Conservation (phyloP, 2,888 invertebrate species). For the Trissoscelio sp. region DNA sequence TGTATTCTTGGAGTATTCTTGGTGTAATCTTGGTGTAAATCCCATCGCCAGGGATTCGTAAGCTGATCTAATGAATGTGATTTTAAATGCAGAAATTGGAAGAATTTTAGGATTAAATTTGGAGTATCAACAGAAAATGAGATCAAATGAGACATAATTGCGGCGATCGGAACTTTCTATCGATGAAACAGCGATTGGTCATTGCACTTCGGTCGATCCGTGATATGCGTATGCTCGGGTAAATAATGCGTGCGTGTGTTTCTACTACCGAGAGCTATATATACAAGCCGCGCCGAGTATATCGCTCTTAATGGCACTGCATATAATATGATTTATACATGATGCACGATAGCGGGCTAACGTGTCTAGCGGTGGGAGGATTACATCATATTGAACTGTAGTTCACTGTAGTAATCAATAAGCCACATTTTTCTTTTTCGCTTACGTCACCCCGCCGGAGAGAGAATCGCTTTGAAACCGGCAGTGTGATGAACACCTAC, state of each 20-base stretch:
- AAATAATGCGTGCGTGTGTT: slow-evolving; percentile 66
- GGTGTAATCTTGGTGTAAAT: too few relatives aligned
- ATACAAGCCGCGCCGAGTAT: slow-evolving; percentile 54
- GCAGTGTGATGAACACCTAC: slow-evolving; percentile 60
- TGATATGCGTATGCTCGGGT: slow-evolving; percentile 61
- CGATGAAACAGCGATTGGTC: slow-evolving; percentile 69
- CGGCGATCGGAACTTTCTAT: slow-evolving; percentile 57
- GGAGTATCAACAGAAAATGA: slow-evolving; percentile 15
- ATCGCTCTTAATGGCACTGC: slow-evolving; percentile 66
- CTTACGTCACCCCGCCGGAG: slow-evolving; percentile 65
- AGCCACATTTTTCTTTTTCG: slow-evolving; percentile 68
- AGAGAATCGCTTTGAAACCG: slow-evolving; percentile 62
- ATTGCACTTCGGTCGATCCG: slow-evolving; percentile 72
- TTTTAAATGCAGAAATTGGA: too few relatives aligned
- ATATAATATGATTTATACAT: slow-evolving; percentile 73
- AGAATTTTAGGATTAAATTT: slow-evolving; percentile 2
- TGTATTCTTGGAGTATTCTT: too few relatives aligned
- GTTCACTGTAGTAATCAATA: slow-evolving; percentile 70
- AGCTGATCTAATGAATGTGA: too few relatives aligned
- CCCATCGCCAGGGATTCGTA: too few relatives aligned
- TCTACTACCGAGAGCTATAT: slow-evolving; percentile 44
- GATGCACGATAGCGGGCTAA: slow-evolving; percentile 70
- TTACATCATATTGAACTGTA: slow-evolving; percentile 71
- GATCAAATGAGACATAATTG: slow-evolving; percentile 27
- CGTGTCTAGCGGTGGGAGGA: slow-evolving; percentile 67